Conservation (phyloP, 2,888 invertebrate species). For the Oxystoma pomonae region DNA sequence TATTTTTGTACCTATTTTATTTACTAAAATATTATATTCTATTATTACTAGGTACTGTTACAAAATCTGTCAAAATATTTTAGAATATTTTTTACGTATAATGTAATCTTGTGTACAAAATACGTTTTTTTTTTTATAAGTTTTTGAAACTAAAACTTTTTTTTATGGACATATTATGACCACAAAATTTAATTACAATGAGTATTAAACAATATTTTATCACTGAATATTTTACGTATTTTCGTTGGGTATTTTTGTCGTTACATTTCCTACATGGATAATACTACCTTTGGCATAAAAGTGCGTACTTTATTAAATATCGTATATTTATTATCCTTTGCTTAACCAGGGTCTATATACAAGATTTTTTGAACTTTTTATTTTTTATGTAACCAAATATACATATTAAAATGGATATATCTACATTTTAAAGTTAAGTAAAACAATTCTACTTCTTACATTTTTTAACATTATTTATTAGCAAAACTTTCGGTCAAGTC, state of each 20-base stretch:
- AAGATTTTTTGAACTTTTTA: constrained; percentile 37
- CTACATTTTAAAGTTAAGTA: constrained; percentile 40
- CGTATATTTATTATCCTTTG: constrained; percentile 50
- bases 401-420: constrained; percentile 42
- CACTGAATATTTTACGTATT: neutral
- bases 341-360: constrained; percentile 42
- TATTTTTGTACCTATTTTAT: too few species aligned
- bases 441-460: constrained; percentile 34
- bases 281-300: constrained; percentile 51
- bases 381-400: constrained; percentile 43
- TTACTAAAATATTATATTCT: too few species aligned
- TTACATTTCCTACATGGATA: constrained; percentile 44
- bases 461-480: too few species aligned
- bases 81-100: too few species aligned
- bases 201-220: neutral
- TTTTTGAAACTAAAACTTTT: neutral
- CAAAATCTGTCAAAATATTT: too few species aligned
- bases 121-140: neutral
- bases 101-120: neutral
- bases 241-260: too few species aligned
- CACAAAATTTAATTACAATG: neutral
- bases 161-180: neutral
- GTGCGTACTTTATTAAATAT: constrained; percentile 47
- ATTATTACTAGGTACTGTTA: too few species aligned
- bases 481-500: too few species aligned